Evolutionary conservation across 2,797 vertebrate genomes (phyloP).

Genomic region (Loris lydekkerianus): DNA sequence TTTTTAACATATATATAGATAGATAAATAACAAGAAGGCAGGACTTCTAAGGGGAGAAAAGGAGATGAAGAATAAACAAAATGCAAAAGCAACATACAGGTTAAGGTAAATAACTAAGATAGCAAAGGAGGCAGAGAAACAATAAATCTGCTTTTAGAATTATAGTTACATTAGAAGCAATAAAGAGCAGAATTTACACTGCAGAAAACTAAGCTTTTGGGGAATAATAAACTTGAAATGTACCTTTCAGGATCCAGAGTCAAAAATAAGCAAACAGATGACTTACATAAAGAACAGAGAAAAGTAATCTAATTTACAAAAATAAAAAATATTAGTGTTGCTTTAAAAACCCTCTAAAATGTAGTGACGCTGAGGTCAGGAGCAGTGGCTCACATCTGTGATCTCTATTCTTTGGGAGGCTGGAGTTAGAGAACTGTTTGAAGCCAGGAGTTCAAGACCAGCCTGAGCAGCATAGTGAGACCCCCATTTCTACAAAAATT

Average conservation of each 20-base stretch:
- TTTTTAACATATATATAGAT: not conserved
- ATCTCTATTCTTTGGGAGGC: not conserved
- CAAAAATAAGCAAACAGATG: slow-evolving; percentile 61
- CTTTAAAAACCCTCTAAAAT: slow-evolving; percentile 18
- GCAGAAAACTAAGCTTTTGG: slow-evolving; percentile 44
- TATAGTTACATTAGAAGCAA: slow-evolving; percentile 1
- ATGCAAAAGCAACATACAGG: not conserved
- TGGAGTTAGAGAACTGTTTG: not conserved
- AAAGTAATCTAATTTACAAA: slow-evolving; percentile 45
- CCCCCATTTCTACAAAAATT: not conserved
- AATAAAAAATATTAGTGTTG: not conserved
- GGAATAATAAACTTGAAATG: slow-evolving; percentile 58
- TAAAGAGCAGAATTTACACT: slow-evolving; percentile 28
- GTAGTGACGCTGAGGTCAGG: not conserved
- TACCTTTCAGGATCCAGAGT: slow-evolving; percentile 49
- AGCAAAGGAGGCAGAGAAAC: not conserved
- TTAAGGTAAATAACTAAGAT: slow-evolving; percentile 7
- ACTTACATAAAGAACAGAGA: slow-evolving; percentile 12
- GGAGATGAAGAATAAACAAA: not conserved
- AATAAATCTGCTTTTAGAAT: not conserved
- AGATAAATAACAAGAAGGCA: not conserved
- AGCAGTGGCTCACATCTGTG: not conserved
- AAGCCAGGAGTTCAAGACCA: not conserved
- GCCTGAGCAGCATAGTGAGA: not conserved
- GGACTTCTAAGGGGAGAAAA: not conserved